Evolutionary conservation across 2,113 vertebrate genomes (phyloP).

Genomic region (Leucoraja erinaceus): DNA sequence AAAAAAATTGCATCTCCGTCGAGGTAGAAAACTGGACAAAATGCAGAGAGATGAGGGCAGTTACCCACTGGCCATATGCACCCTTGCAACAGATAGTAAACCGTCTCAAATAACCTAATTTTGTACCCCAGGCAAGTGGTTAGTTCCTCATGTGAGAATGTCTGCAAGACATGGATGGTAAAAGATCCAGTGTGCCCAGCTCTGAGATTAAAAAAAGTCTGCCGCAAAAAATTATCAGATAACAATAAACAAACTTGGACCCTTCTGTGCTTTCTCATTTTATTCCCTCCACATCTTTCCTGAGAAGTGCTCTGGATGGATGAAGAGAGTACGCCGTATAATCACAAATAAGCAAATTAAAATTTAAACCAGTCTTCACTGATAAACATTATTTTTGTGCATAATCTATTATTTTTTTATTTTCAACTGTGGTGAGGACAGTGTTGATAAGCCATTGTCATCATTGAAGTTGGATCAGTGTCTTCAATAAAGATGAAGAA

Average conservation of each 20-base stretch:
- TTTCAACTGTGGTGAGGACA: neutral
- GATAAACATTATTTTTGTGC: neutral
- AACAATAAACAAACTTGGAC: neutral
- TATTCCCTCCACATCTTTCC: neutral
- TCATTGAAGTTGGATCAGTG: constrained; percentile 6
- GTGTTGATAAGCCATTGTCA: neutral
- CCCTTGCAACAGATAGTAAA: neutral
- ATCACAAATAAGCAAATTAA: neutral
- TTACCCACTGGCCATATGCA: neutral
- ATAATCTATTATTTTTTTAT: neutral
- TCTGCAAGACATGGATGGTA: neutral
- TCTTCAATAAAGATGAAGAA: neutral
- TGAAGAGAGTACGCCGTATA: neutral
- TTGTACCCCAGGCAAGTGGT: neutral
- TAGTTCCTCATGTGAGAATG: neutral
- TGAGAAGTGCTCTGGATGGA: neutral
- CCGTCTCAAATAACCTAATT: neutral
- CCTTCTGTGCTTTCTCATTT: neutral
- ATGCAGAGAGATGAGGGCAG: neutral
- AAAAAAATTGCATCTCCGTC: too few relatives aligned
- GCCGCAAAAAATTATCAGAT: neutral
- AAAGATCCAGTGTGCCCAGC: too few relatives aligned
- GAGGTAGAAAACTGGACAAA: neutral
- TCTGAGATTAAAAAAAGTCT: neutral
- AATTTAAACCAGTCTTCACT: neutral